phyloP scores from a whole-genome alignment of 1,140 invertebrate species.

The Bicyclus anynana region DNA sequence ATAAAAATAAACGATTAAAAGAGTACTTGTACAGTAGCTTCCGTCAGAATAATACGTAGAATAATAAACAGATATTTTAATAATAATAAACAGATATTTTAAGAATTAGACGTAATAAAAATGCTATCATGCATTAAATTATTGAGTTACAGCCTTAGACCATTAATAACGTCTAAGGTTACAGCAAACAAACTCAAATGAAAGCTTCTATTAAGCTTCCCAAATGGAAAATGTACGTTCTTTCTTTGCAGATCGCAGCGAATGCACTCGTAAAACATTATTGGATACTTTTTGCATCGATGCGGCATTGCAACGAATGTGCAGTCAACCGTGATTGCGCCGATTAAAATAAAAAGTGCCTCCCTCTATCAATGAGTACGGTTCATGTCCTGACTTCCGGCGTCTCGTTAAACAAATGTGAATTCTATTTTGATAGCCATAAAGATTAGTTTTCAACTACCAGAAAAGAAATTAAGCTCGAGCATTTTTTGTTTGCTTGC shows the following conservation, averaged over 20 bases:
- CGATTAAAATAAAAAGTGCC: constrained; percentile 21
- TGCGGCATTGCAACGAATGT: constrained; percentile 11
- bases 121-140: too few relatives aligned
- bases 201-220: background rate
- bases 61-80: too few relatives aligned
- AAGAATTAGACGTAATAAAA: too few relatives aligned
- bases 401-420: background rate
- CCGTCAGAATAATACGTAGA: too few relatives aligned
- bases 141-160: too few relatives aligned
- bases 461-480: background rate
- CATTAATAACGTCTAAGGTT: background rate
- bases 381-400: constrained; percentile 4
- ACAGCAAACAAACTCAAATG: background rate
- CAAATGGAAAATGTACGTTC: background rate
- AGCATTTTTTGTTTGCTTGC: background rate
- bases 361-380: constrained; percentile 9
- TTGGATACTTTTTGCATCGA: constrained; percentile 4
- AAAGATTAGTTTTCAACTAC: background rate
- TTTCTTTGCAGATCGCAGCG: background rate
- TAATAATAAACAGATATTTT: too few relatives aligned
- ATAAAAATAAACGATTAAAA: too few relatives aligned
- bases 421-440: background rate
- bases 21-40: too few relatives aligned
- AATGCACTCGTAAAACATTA: constrained; percentile 3
- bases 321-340: constrained; percentile 13